Conservation (phyloP, 2,797 vertebrate species). For the Lepus townsendii region DNA sequence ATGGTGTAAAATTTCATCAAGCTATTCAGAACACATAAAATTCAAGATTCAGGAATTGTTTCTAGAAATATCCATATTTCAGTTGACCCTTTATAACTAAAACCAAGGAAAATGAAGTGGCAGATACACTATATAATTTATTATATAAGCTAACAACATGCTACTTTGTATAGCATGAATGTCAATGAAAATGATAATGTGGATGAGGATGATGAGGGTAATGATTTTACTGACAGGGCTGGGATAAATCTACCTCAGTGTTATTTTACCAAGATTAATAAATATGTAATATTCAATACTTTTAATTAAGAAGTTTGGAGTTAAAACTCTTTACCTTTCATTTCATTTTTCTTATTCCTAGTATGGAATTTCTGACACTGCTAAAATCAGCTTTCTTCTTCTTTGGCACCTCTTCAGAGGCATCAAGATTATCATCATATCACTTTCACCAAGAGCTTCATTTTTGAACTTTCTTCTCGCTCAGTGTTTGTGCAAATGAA, state of each 20-base stretch:
- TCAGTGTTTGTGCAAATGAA: conserved; percentile 52
- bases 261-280: background rate
- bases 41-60: too few species aligned
- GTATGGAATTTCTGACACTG: background rate
- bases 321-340: background rate
- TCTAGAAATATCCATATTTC: too few species aligned
- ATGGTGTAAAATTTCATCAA: too few species aligned
- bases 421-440: background rate
- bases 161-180: background rate
- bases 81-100: too few species aligned
- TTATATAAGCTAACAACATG: background rate
- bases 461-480: conserved; percentile 4
- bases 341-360: background rate
- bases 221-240: background rate
- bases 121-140: too few species aligned
- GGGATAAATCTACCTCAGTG: background rate
- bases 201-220: background rate
- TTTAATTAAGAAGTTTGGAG: background rate
- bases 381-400: background rate
- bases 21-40: too few species aligned
- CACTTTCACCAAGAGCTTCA: conserved; percentile 26
- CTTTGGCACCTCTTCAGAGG: background rate
- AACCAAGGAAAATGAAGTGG: too few species aligned
- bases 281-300: background rate
- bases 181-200: background rate